Base-by-base conservation (phyloP, 2,797 vertebrate genomes). In the Hippoglossus hippoglossus region DNA sequence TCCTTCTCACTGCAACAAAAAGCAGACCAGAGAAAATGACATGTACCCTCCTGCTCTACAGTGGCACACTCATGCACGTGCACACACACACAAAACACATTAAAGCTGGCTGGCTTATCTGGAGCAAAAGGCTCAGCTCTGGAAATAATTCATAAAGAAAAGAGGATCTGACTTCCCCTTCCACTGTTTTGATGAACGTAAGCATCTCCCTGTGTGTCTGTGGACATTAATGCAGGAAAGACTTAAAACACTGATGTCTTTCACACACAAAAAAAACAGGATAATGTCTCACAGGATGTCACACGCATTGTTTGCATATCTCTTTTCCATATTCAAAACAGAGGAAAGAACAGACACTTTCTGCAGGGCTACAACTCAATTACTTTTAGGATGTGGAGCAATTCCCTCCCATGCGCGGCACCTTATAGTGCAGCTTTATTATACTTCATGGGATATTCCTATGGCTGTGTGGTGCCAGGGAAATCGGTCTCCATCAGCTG, bases 271-370 rank as follows among this genome's bases (percentile, higher is more conserved):
- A 46, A 8, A 10, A 12, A n/a, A 50, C 25, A 26, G 13, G 5
- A 6, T 25, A 7, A 54, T 8, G 22, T 54, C 24, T 67, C 52
- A 65, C 11, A 58, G n/a, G 44, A 47, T 22, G 47, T 39, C 67
- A 57, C 26, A 2, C 12, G 5, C 28, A 39, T 1, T 63, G 52
- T 89, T 91, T 92, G 87, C 81, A 87, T 90, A 63, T 22, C 47
- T 86, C 50, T 26, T 90, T 91, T 91, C 52, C 82, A 76, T 88
- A 89, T 87, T 86, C 81, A 46, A 90, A 92, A 87, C 54, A 59
- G 62, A 66, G 67, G 56, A 51, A 55, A 68, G 28, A 53, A 18
- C 18, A 16, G 36, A 39, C 36, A 12, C 53, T 46, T 50, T 36
- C 16, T 26, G 44, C 24, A 69, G 36, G 57, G 44, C 69, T 16